phyloP scores from a whole-genome alignment of 2,113 vertebrate species.

The Aegypius monachus region DNA sequence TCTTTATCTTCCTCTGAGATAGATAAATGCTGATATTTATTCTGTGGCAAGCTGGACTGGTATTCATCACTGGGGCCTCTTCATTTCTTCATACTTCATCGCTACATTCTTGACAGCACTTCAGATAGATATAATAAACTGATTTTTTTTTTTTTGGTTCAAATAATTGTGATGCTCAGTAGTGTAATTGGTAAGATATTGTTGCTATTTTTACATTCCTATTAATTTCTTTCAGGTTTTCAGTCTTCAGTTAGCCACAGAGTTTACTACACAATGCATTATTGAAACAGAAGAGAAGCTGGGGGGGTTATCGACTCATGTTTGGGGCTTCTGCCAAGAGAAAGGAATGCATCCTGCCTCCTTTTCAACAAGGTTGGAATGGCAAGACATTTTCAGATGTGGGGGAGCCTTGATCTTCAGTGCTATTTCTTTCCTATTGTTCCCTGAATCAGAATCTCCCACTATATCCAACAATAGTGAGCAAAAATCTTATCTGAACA shows the following conservation, averaged over 20 bases:
- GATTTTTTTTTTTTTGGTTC: neutral
- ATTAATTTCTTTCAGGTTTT: constrained; percentile 39
- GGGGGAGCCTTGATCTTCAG: neutral
- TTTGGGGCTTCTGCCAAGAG: constrained; percentile 3
- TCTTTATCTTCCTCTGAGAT: constrained; percentile 2
- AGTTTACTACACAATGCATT: neutral
- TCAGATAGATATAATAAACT: constrained; percentile 44
- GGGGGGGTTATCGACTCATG: neutral
- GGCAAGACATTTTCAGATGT: neutral
- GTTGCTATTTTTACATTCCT: neutral
- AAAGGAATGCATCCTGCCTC: neutral
- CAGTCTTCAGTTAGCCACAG: neutral
- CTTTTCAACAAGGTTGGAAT: neutral
- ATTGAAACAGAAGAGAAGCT: neutral
- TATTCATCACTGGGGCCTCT: constrained; percentile 16
- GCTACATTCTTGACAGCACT: constrained; percentile 13
- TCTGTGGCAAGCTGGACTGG: constrained; percentile 17
- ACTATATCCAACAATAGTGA: constrained; percentile 1
- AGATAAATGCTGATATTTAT: constrained; percentile 36
- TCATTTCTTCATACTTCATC: neutral
- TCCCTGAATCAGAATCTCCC: constrained; percentile 33
- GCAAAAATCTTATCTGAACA: neutral
- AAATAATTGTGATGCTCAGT: neutral
- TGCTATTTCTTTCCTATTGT: constrained; percentile 10
- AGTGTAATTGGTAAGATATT: neutral